Evolutionary conservation across 2,888 invertebrate species (phyloP).

Genomic region (Empis livida): DNA sequence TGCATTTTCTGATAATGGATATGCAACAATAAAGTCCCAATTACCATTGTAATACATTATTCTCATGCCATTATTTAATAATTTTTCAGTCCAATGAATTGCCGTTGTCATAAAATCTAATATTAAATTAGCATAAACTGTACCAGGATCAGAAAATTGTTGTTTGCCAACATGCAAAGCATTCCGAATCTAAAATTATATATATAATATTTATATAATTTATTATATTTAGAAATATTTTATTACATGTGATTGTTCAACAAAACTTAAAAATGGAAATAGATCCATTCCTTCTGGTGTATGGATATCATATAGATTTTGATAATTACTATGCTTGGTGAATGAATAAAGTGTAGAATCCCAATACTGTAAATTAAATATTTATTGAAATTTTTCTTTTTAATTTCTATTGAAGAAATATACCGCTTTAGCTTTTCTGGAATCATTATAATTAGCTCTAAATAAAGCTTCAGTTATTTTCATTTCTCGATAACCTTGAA

Average conservation of each 20-base stretch:
- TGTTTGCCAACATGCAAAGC: slow-evolving; percentile 77
- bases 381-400: slow-evolving; percentile 33
- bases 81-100: slow-evolving; percentile 54
- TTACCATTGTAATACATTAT: slow-evolving; percentile 75
- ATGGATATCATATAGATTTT: slow-evolving; percentile 39
- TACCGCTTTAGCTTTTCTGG: slow-evolving; percentile 24
- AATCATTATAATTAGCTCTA: slow-evolving; percentile 33
- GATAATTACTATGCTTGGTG: slow-evolving; percentile 33
- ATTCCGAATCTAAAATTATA: slow-evolving; percentile 40
- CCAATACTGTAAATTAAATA: slow-evolving; percentile 42
- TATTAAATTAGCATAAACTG: slow-evolving; percentile 57
- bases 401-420: slow-evolving; percentile 26
- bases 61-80: slow-evolving; percentile 41
- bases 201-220: too few species aligned
- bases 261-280: slow-evolving; percentile 26
- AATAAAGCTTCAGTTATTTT: slow-evolving; percentile 26
- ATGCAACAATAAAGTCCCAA: slow-evolving; percentile 81
- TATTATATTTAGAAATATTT: background rate
- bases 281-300: slow-evolving; percentile 29
- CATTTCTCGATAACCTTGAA: slow-evolving; percentile 40
- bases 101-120: slow-evolving; percentile 73
- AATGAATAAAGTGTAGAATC: slow-evolving; percentile 38
- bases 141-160: slow-evolving; percentile 45
- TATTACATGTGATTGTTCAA: slow-evolving; percentile 28
- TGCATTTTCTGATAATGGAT: slow-evolving; percentile 71